A percentile compares a stretch with the other conserved stretches of the same genome.
Conservation (phyloP, 2,888 invertebrate species). For the Cephalotes varians region DNA sequence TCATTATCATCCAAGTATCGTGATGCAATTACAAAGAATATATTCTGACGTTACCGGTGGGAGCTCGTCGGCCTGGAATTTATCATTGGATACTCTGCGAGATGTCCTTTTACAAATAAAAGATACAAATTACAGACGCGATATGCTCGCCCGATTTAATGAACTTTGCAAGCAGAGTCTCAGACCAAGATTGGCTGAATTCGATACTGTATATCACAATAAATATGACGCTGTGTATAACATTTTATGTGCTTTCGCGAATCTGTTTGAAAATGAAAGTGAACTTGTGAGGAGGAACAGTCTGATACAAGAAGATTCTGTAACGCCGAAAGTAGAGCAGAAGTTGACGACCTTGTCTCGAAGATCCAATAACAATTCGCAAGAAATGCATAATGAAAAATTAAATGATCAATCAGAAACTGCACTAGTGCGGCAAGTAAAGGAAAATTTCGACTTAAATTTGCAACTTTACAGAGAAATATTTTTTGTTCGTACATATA, state of each 20-base stretch:
- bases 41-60: slow-evolving; percentile 49
- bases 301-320: not conserved
- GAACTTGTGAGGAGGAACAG: slow-evolving; percentile 58
- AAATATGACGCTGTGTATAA: slow-evolving; percentile 71
- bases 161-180: slow-evolving; percentile 64
- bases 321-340: not conserved
- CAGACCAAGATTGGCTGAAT: slow-evolving; percentile 47
- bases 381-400: not conserved
- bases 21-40: slow-evolving; percentile 70
- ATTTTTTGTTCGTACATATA: slow-evolving; percentile 73
- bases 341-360: not conserved
- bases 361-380: not conserved
- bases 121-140: slow-evolving; percentile 51
- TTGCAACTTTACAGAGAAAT: slow-evolving; percentile 69
- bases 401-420: not conserved
- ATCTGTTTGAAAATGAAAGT: slow-evolving; percentile 76
- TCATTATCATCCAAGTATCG: slow-evolving; percentile 65
- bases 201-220: not conserved
- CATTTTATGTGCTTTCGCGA: slow-evolving; percentile 71
- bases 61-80: slow-evolving; percentile 68
- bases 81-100: slow-evolving; percentile 73
- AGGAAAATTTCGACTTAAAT: not conserved
- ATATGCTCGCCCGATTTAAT: slow-evolving; percentile 60
- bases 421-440: not conserved
- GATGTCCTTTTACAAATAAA: slow-evolving; percentile 65